phyloP scores from a whole-genome alignment of 1,140 invertebrate species.

The Diachasmimorpha longicaudata region DNA sequence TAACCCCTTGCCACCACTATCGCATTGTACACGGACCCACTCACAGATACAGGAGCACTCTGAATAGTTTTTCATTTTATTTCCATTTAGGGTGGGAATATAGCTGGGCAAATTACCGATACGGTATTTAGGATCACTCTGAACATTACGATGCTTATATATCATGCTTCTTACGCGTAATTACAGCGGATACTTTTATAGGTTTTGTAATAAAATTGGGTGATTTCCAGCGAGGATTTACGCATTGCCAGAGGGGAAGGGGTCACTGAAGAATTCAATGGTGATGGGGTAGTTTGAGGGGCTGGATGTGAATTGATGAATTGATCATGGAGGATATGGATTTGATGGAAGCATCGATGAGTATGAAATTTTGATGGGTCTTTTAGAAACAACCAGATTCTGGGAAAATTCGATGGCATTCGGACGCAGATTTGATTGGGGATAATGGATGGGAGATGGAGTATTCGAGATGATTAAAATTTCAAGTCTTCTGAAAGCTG shows the following conservation, averaged over 20 bases:
- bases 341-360: neutral
- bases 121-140: conserved; percentile 24
- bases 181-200: conserved; percentile 31
- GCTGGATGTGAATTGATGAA: neutral
- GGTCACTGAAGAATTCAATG: neutral
- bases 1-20: neutral
- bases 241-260: neutral
- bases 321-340: neutral
- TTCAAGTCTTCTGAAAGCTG: too few relatives aligned
- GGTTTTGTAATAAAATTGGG: conserved; percentile 26
- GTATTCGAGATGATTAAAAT: too few relatives aligned
- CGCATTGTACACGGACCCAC: neutral
- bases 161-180: conserved; percentile 28
- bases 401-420: too few relatives aligned
- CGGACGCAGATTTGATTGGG: too few relatives aligned
- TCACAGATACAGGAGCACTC: neutral
- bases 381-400: too few relatives aligned
- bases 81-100: neutral
- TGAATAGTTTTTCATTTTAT: conserved; percentile 24
- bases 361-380: neutral
- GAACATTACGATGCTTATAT: conserved; percentile 28
- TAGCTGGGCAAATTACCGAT: conserved; percentile 16
- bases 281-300: too few relatives aligned
- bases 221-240: neutral
- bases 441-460: too few relatives aligned